Percentiles rank a stretch among this genome's conserved stretches.
Evolutionary conservation across 2,113 vertebrate species (phyloP).

Genomic region (Pseudorhombus dupliciocellatus): DNA sequence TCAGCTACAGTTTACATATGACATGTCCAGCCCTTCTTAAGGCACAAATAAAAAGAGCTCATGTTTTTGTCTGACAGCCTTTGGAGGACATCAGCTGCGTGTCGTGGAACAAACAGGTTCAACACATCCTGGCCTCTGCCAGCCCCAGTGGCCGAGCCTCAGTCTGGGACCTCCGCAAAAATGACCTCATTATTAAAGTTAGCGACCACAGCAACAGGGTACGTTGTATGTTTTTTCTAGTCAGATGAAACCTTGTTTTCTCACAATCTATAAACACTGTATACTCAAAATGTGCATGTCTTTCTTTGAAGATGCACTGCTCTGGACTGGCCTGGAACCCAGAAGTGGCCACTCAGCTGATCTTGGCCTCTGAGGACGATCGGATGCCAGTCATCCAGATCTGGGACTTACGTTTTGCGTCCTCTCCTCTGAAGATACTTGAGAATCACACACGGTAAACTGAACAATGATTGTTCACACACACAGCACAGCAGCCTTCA

Average conservation of each 20-base stretch:
- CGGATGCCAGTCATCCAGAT: conserved; percentile 95
- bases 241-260: neutral
- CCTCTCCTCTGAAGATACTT: conserved; percentile 92
- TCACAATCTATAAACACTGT: neutral
- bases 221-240: conserved; percentile 15
- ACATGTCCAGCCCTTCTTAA: neutral
- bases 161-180: conserved; percentile 97
- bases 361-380: conserved; percentile 94
- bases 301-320: conserved; percentile 90
- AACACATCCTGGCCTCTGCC: conserved; percentile 86
- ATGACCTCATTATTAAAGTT: conserved; percentile 98
- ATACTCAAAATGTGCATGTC: neutral
- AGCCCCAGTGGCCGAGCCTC: conserved; percentile 91
- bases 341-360: conserved; percentile 95
- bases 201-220: conserved; percentile 98
- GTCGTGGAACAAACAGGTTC: conserved; percentile 84
- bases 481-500: neutral
- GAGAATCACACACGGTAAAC: conserved; percentile 93
- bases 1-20: neutral
- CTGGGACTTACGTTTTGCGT: conserved; percentile 97
- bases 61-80: conserved; percentile 78
- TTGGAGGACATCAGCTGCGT: conserved; percentile 91
- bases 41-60: neutral
- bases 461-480: neutral
- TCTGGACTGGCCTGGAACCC: conserved; percentile 97